These are phyloP conservation scores for Pseudococcus jackbeardsleyi DNA, from an alignment of 2,888 invertebrate species.

Conservation along the genomic window DNA sequence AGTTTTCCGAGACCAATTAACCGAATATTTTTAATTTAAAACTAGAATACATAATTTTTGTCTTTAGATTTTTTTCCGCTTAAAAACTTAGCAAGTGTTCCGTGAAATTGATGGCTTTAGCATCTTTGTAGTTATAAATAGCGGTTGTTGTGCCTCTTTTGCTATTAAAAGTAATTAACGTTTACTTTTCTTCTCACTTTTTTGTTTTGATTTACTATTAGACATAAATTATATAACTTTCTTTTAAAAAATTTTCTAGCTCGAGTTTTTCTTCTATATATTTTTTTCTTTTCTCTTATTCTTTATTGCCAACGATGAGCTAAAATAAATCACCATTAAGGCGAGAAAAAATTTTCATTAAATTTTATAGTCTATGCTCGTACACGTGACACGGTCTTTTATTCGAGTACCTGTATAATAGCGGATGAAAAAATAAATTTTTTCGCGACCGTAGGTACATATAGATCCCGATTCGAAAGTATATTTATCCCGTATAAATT, in stretches of 20 bases:
- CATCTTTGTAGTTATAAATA: constrained; percentile 57
- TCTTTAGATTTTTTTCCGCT: constrained; percentile 54
- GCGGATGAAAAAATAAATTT: background rate
- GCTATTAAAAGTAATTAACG: constrained; percentile 57
- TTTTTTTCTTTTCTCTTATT: background rate
- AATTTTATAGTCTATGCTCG: background rate
- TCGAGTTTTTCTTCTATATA: constrained; percentile 48
- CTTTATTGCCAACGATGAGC: constrained; percentile 51
- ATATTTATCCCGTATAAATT: constrained; percentile 49
- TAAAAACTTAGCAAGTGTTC: constrained; percentile 57
- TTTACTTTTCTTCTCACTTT: constrained; percentile 57
- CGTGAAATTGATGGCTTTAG: constrained; percentile 56
- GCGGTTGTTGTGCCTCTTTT: constrained; percentile 56
- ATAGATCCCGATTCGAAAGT: background rate
- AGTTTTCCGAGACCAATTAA: constrained; percentile 42
- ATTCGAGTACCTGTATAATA: background rate
- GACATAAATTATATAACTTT: constrained; percentile 55
- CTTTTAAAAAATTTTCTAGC: constrained; percentile 41
- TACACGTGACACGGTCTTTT: constrained; percentile 1
- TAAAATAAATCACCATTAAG: background rate
- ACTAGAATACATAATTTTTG: constrained; percentile 35
- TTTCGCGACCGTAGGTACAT: background rate
- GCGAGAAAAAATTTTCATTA: constrained; percentile 39
- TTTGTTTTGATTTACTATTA: constrained; percentile 56
- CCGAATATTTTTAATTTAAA: constrained; percentile 53